Evolutionary conservation across 2,113 vertebrate genomes (phyloP).

Genomic region (Urocynchramus pylzowi): DNA sequence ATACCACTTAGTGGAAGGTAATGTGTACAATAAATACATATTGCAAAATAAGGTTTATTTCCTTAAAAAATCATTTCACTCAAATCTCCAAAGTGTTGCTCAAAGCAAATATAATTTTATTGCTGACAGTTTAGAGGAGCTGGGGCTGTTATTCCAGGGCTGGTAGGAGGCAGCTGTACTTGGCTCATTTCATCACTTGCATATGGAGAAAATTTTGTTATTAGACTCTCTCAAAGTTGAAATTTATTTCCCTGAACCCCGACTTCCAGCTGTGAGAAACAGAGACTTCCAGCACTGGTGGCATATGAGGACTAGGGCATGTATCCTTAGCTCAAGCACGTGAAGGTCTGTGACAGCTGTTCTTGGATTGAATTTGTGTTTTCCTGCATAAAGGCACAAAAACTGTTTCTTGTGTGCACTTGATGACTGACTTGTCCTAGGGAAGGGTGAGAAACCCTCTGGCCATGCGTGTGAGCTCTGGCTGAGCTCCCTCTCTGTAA

Average conservation of each 20-base stretch:
- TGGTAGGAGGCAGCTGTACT: slow-evolving; percentile 9
- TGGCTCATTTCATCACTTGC: slow-evolving; percentile 8
- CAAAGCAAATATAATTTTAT: slow-evolving; percentile 24
- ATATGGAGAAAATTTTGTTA: background rate
- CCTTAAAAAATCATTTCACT: background rate
- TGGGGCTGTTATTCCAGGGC: background rate
- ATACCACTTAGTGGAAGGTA: background rate
- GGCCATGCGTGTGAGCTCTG: background rate
- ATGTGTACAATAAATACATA: background rate
- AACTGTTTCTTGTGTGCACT: background rate
- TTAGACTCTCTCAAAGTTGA: background rate
- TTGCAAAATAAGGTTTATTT: background rate
- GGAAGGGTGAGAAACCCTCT: background rate
- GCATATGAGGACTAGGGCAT: background rate
- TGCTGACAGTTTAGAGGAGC: slow-evolving; percentile 12
- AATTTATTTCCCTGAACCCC: background rate
- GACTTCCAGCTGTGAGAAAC: background rate
- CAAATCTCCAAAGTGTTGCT: slow-evolving; percentile 24
- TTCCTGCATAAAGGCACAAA: background rate
- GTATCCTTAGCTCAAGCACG: background rate
- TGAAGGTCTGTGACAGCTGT: background rate
- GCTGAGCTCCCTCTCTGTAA: background rate
- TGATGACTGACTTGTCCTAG: background rate
- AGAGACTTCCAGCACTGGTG: background rate
- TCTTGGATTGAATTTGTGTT: background rate